Evolutionary conservation across 37 sponge, comb jelly and placozoan species (phyloP).

Genomic region (Eunapius fragilis): DNA sequence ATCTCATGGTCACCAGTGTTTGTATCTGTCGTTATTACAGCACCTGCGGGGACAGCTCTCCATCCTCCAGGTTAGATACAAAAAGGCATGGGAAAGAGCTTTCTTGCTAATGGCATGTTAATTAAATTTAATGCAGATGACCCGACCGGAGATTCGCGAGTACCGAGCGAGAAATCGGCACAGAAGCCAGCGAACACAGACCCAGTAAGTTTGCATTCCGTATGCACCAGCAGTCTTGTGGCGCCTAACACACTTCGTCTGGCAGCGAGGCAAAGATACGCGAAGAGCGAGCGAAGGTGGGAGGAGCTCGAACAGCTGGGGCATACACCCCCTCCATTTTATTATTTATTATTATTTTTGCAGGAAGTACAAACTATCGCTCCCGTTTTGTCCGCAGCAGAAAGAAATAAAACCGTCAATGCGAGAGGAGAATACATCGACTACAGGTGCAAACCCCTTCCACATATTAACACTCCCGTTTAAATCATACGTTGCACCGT

Average conservation of each 20-base stretch:
- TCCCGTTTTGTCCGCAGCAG: constrained; percentile 43
- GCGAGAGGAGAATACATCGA: constrained; percentile 77
- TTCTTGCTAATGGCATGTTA: background rate
- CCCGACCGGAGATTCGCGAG: constrained; percentile 69
- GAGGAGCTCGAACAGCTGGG: background rate
- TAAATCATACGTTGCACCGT: no score
- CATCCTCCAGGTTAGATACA: constrained; percentile 56
- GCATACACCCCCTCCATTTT: background rate
- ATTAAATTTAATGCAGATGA: constrained; percentile 43
- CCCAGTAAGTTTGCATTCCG: constrained; percentile 33
- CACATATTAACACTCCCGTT: background rate
- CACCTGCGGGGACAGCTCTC: constrained; percentile 78
- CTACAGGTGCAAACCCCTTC: constrained; percentile 5
- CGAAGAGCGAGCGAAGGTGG: constrained; percentile 40
- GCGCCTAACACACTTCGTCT: background rate
- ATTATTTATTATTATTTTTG: background rate
- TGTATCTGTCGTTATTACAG: constrained; percentile 4
- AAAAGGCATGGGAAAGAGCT: background rate
- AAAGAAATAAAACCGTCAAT: constrained; percentile 72
- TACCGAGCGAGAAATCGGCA: constrained; percentile 40
- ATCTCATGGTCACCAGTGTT: background rate
- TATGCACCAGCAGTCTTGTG: background rate
- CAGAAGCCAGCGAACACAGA: constrained; percentile 1
- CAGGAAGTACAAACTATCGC: constrained; percentile 3
- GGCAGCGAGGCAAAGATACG: constrained; percentile 46